phyloP scores from a whole-genome alignment of 2,113 vertebrate species.

The Neogobius melanostomus region DNA sequence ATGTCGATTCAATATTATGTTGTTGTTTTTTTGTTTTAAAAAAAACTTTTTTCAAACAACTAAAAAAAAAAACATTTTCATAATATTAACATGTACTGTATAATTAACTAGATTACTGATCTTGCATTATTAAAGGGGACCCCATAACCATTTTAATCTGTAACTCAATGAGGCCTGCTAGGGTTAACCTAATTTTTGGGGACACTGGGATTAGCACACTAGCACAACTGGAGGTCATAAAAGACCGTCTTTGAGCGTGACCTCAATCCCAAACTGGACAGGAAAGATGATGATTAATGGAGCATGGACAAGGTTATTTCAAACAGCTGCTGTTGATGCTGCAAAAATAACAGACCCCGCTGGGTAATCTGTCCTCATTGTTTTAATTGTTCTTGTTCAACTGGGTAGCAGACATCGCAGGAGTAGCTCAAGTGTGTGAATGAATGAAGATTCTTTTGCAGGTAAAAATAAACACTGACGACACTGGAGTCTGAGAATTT shows the following conservation, averaged over 20 bases:
- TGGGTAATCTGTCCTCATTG: slow-evolving; percentile 8
- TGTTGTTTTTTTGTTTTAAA: too few species aligned
- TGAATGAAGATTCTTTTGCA: not conserved
- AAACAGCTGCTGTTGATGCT: not conserved
- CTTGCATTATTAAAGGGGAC: not conserved
- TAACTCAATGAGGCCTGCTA: not conserved
- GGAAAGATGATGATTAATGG: not conserved
- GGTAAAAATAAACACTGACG: slow-evolving; percentile 26
- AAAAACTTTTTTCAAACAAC: too few species aligned
- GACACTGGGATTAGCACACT: slow-evolving; percentile 1
- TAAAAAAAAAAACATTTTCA: too few species aligned
- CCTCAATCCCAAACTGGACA: slow-evolving; percentile 2
- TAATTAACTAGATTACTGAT: not conserved
- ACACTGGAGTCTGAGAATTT: not conserved
- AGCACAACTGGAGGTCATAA: slow-evolving; percentile 1
- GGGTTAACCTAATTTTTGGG: slow-evolving; percentile 3
- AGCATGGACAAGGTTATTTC: not conserved
- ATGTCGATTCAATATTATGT: too few species aligned
- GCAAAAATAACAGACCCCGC: slow-evolving; percentile 1
- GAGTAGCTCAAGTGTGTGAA: not conserved
- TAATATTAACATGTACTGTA: too few species aligned
- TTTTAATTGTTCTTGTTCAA: not conserved
- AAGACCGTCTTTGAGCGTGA: not conserved
- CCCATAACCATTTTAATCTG: not conserved
- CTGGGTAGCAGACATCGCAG: not conserved